A percentile compares a stretch with the other conserved stretches of the same genome.
phyloP scores from a whole-genome alignment of 2,888 invertebrate genomes.

The Caradrina kadenii region DNA sequence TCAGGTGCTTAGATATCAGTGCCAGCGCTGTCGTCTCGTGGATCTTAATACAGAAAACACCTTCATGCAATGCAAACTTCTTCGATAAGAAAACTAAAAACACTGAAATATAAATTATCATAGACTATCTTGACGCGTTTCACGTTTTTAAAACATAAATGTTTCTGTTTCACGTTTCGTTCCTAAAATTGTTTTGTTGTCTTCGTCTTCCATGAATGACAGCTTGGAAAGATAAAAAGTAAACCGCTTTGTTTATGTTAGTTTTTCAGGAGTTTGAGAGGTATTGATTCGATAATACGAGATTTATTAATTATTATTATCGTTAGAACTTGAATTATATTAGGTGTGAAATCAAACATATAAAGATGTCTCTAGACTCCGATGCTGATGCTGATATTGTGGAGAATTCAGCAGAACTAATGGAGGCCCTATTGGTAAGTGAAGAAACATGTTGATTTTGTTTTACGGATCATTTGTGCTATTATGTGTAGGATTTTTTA shows the following conservation, averaged over 20 bases:
- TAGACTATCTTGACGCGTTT: constrained; percentile 8
- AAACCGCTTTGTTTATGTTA: constrained; percentile 16
- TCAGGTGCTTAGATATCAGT: too few species aligned
- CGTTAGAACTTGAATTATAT: constrained; percentile 9
- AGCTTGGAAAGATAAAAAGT: neutral
- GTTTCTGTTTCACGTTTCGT: neutral
- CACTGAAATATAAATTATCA: neutral
- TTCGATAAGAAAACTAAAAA: neutral
- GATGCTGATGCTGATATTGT: constrained; percentile 75
- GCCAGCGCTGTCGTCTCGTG: too few species aligned
- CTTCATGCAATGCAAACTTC: neutral
- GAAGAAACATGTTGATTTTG: constrained; percentile 25
- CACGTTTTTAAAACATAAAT: neutral
- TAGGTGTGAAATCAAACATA: constrained; percentile 4
- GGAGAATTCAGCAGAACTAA: constrained; percentile 76
- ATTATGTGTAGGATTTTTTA: neutral
- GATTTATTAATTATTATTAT: constrained; percentile 23
- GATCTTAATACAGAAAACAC: too few species aligned
- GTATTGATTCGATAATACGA: neutral
- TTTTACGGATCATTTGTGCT: neutral
- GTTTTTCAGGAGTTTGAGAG: constrained; percentile 7
- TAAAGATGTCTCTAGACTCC: constrained; percentile 73
- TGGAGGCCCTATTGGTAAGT: constrained; percentile 79
- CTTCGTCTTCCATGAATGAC: constrained; percentile 12
- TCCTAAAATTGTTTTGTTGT: neutral